phyloP scores from a whole-genome alignment of 23 tunicate species.

The Trididemnum nubilum region DNA sequence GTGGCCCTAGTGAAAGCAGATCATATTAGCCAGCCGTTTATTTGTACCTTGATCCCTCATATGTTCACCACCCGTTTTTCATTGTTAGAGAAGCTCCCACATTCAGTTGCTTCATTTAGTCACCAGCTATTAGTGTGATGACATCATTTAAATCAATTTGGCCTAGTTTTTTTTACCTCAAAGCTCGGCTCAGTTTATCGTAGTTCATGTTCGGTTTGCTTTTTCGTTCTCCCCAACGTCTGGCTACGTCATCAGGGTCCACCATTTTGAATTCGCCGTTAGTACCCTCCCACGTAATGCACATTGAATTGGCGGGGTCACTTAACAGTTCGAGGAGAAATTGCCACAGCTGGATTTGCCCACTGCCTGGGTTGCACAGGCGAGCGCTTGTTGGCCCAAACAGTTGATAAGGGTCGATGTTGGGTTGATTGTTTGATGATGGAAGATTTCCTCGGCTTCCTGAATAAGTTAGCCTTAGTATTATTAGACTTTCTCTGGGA shows the following conservation, averaged over 20 bases:
- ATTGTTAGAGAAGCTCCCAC: too few relatives aligned
- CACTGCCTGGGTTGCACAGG: constrained; percentile 89
- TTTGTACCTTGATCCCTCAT: too few relatives aligned
- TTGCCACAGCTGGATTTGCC: constrained; percentile 94
- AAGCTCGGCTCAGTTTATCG: constrained; percentile 90
- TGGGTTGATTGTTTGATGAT: constrained; percentile 6
- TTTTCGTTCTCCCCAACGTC: constrained; percentile 97
- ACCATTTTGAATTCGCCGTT: constrained; percentile 97
- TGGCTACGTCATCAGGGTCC: constrained; percentile 97
- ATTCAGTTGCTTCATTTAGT: too few relatives aligned
- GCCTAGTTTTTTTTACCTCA: too few relatives aligned
- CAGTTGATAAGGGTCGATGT: constrained; percentile 74
- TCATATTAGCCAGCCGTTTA: too few relatives aligned
- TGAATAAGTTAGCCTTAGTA: too few relatives aligned
- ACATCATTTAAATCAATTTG: too few relatives aligned
- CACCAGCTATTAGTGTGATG: too few relatives aligned
- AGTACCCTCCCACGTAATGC: constrained; percentile 96
- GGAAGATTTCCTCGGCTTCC: background rate
- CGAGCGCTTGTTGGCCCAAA: constrained; percentile 83
- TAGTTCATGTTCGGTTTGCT: constrained; percentile 99
- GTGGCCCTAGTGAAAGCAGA: too few relatives aligned
- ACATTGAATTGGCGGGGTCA: constrained; percentile 64
- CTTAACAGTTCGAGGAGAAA: constrained; percentile 80
- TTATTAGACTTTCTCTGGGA: too few relatives aligned
- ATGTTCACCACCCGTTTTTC: too few relatives aligned